phyloP scores from a whole-genome alignment of 2,113 vertebrate species.

The Pseudonaja textilis region DNA sequence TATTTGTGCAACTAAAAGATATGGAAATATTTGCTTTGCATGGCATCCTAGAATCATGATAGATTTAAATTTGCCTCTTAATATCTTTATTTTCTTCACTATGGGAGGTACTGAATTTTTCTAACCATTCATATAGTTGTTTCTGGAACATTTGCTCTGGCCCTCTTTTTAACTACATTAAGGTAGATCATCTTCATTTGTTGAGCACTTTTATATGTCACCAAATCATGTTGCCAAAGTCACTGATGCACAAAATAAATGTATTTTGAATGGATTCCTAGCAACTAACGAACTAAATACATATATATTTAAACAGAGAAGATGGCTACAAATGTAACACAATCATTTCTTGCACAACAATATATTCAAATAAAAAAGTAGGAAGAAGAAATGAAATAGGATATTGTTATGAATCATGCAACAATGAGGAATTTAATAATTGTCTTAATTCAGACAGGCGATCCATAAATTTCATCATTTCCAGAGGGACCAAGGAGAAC shows the following conservation, averaged over 20 bases:
- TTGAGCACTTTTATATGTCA: neutral
- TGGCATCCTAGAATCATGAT: slow-evolving; percentile 10
- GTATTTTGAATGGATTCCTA: neutral
- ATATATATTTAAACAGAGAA: neutral
- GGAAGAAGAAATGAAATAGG: neutral
- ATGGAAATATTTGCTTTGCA: slow-evolving; percentile 12
- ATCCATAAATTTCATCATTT: neutral
- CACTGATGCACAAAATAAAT: neutral
- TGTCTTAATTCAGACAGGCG: neutral
- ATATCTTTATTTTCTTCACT: slow-evolving; percentile 15
- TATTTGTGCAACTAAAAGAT: neutral
- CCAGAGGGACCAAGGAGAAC: neutral
- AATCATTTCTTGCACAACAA: neutral
- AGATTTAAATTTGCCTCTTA: slow-evolving; percentile 6
- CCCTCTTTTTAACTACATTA: slow-evolving; percentile 26
- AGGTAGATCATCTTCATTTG: neutral
- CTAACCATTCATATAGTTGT: slow-evolving; percentile 17
- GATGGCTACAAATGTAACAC: neutral
- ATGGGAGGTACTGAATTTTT: slow-evolving; percentile 10
- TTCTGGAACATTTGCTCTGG: slow-evolving; percentile 9
- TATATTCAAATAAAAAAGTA: neutral
- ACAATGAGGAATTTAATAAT: neutral
- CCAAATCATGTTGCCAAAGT: neutral
- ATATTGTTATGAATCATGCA: neutral
- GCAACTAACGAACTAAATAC: neutral